A percentile compares a stretch with the other conserved stretches of the same genome.
These are phyloP conservation scores for Nasonia vitripennis DNA, from an alignment of 1,140 invertebrate species.

Conservation along the genomic window DNA sequence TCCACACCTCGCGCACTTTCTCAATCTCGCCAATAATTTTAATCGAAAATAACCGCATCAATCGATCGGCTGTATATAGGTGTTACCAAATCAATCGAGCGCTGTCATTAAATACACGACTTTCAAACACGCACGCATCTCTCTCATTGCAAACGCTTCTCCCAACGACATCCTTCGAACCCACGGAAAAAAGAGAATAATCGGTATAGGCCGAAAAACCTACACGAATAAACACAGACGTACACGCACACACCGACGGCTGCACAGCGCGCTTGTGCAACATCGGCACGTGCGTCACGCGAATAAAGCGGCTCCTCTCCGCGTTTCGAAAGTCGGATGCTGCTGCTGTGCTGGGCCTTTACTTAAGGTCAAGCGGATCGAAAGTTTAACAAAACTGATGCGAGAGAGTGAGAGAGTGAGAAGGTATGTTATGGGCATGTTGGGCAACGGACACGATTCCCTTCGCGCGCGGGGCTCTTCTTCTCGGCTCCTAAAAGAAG, in stretches of 20 bases:
- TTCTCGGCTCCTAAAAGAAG: neutral
- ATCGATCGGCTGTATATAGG: neutral
- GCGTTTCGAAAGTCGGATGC: constrained; percentile 36
- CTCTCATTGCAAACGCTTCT: neutral
- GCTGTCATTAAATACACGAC: neutral
- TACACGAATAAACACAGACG: neutral
- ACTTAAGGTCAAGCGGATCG: constrained; percentile 24
- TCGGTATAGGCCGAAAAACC: neutral
- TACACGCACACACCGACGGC: neutral
- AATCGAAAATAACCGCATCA: neutral
- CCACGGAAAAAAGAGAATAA: neutral
- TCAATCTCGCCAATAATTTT: neutral
- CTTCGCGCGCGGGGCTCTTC: neutral
- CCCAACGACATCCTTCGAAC: neutral
- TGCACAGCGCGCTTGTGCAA: neutral
- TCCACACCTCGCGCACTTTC: neutral
- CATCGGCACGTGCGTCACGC: neutral
- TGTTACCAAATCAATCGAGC: neutral
- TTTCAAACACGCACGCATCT: neutral
- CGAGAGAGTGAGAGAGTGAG: neutral
- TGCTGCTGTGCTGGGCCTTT: neutral
- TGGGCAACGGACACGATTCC: neutral
- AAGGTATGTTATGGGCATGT: neutral
- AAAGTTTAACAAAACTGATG: constrained; percentile 3
- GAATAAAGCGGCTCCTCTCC: constrained; percentile 6